Evolutionary conservation across 2,113 vertebrate genomes (phyloP).

Genomic region (Limnothrissa miodon): DNA sequence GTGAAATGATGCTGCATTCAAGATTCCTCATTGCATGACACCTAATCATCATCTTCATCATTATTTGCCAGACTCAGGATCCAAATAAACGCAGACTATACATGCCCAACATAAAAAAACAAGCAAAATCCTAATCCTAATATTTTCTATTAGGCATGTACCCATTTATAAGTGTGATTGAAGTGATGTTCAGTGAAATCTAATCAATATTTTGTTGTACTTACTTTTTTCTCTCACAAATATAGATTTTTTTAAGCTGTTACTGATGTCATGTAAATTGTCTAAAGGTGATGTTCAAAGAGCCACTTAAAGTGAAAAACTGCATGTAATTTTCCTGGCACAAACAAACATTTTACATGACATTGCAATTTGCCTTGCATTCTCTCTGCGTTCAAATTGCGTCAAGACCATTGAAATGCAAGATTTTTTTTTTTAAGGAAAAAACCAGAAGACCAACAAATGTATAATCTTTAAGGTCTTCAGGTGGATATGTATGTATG

Average conservation of each 20-base stretch:
- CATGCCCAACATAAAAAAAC: no score
- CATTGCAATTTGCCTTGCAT: neutral
- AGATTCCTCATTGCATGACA: neutral
- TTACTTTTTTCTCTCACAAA: neutral
- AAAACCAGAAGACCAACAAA: neutral
- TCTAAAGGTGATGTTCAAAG: neutral
- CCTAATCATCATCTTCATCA: no score
- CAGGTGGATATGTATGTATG: conserved; percentile 8
- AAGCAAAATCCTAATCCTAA: no score
- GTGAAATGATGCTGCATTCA: neutral
- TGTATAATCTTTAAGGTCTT: neutral
- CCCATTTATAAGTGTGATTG: neutral
- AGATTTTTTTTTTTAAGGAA: neutral
- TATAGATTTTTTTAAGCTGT: neutral
- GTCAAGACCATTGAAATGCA: conserved; percentile 5
- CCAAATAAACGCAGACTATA: no score
- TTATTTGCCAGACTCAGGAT: no score
- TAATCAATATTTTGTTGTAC: neutral
- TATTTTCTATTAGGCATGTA: neutral
- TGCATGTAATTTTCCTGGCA: neutral
- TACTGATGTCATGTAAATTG: neutral
- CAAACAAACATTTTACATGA: neutral
- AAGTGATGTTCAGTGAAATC: neutral
- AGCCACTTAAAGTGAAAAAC: neutral
- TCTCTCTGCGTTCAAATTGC: neutral